Evolutionary conservation across 2,888 invertebrate species (phyloP).

Genomic region (Drosophila ezoana): DNA sequence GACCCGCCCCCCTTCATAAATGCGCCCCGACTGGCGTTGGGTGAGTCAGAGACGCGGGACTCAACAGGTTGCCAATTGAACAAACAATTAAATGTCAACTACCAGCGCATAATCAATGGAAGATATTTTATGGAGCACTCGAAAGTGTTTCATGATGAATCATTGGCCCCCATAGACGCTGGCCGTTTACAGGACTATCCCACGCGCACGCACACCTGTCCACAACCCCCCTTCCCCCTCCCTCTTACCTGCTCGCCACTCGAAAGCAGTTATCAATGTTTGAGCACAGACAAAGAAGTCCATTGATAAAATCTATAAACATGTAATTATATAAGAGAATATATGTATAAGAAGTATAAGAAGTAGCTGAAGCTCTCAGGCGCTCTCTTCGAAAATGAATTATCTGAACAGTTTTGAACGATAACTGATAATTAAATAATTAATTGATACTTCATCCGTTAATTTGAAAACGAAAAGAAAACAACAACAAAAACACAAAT

Average conservation of each 20-base stretch:
- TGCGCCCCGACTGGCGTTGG: neutral
- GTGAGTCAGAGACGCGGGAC: slow-evolving; percentile 34
- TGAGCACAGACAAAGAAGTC: neutral
- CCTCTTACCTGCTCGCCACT: too few relatives aligned
- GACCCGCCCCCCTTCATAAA: neutral
- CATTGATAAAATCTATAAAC: slow-evolving; percentile 13
- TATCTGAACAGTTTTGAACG: slow-evolving; percentile 4
- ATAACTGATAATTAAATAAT: slow-evolving; percentile 34
- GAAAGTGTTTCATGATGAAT: slow-evolving; percentile 26
- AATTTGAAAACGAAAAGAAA: neutral
- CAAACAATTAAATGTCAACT: slow-evolving; percentile 33
- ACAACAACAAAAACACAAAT: neutral
- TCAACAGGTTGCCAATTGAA: slow-evolving; percentile 32
- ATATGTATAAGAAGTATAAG: neutral
- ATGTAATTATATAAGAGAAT: neutral
- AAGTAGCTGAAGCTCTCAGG: neutral
- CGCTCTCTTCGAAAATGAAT: slow-evolving; percentile 5
- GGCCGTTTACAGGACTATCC: neutral
- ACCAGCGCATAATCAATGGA: slow-evolving; percentile 25
- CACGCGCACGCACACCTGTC: neutral
- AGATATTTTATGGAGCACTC: slow-evolving; percentile 19
- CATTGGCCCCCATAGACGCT: slow-evolving; percentile 7
- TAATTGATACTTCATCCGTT: slow-evolving; percentile 29
- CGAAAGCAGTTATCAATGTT: slow-evolving; percentile 9
- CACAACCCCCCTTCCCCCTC: neutral